Evolutionary conservation across 2,888 invertebrate species (phyloP).

Genomic region (Polymixis flavicincta): DNA sequence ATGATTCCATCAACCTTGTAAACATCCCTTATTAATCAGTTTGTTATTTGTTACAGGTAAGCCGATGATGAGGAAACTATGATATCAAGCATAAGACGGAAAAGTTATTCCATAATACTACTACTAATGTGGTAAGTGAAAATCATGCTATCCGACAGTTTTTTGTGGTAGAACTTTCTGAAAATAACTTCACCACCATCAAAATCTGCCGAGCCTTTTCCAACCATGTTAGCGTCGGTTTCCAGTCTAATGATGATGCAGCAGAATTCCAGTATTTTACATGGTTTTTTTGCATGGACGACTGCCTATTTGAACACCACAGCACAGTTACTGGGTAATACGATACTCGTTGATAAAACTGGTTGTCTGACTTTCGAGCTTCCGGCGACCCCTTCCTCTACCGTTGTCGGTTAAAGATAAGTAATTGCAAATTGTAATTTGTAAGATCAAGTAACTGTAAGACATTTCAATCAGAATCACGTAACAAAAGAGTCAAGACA

Average conservation of each 20-base stretch:
- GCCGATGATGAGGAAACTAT: constrained; percentile 9
- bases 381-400: too few species aligned
- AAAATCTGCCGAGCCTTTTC: too few species aligned
- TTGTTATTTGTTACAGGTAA: constrained; percentile 64
- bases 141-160: neutral
- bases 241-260: too few species aligned
- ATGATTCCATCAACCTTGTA: constrained; percentile 26
- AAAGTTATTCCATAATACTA: neutral
- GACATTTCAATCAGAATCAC: constrained; percentile 17
- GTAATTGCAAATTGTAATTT: neutral
- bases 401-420: neutral
- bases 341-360: too few species aligned
- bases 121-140: constrained; percentile 29
- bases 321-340: too few species aligned
- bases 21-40: constrained; percentile 30
- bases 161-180: neutral
- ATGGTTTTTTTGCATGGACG: too few species aligned
- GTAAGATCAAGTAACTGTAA: neutral
- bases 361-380: too few species aligned
- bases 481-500: constrained; percentile 46
- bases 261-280: too few species aligned
- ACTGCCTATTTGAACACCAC: too few species aligned
- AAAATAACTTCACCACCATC: neutral
- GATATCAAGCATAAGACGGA: neutral
- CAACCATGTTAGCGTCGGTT: too few species aligned